phyloP scores from a whole-genome alignment of 2,888 invertebrate species.

The Zygaena filipendulae region DNA sequence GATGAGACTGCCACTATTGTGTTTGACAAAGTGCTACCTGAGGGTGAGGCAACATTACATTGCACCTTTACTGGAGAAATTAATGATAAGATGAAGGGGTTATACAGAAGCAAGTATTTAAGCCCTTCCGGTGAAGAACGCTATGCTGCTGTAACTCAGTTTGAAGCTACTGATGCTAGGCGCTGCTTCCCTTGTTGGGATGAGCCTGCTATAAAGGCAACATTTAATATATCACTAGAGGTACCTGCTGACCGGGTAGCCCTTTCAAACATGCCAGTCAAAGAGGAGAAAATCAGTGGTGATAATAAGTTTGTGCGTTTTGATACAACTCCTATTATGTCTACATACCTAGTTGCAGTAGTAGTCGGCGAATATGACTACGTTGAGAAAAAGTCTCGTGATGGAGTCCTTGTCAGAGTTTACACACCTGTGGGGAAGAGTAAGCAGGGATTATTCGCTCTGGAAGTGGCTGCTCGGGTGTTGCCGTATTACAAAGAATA shows the following conservation, averaged over 20 bases:
- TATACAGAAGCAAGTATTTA: slow-evolving; percentile 90
- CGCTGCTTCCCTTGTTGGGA: slow-evolving; percentile 98
- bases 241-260: slow-evolving; percentile 87
- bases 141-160: slow-evolving; percentile 91
- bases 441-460: slow-evolving; percentile 91
- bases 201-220: slow-evolving; percentile 95
- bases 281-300: slow-evolving; percentile 48
- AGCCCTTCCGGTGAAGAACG: slow-evolving; percentile 79
- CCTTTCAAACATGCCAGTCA: slow-evolving; percentile 91
- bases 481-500: slow-evolving; percentile 95
- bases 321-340: slow-evolving; percentile 91
- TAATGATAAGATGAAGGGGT: slow-evolving; percentile 95
- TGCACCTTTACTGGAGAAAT: slow-evolving; percentile 87
- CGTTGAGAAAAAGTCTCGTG: slow-evolving; percentile 84
- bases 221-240: slow-evolving; percentile 88
- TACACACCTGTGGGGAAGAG: slow-evolving; percentile 92
- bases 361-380: slow-evolving; percentile 96
- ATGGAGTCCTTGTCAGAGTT: slow-evolving; percentile 84
- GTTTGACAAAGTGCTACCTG: slow-evolving; percentile 70
- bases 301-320: slow-evolving; percentile 73
- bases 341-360: slow-evolving; percentile 93
- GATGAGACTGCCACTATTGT: slow-evolving; percentile 77
- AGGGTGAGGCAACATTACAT: slow-evolving; percentile 68
- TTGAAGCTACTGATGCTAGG: slow-evolving; percentile 90
- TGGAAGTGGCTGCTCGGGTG: slow-evolving; percentile 92